phyloP scores from a whole-genome alignment of 1,140 invertebrate species.

The Pygmarrhopalites habei region DNA sequence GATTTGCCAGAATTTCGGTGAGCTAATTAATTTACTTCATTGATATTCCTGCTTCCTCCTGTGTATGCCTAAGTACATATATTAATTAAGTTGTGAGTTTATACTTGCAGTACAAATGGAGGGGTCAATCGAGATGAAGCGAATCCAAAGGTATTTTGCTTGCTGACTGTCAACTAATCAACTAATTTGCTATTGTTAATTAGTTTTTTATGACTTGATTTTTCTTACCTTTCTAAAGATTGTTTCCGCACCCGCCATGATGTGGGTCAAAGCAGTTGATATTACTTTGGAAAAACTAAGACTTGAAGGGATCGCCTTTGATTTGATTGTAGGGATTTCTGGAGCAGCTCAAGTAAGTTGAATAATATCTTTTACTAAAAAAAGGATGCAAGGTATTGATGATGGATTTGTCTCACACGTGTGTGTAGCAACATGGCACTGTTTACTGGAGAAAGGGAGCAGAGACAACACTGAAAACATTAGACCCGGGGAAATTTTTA shows the following conservation, averaged over 20 bases:
- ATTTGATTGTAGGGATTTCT: slow-evolving; percentile 70
- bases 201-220: too few relatives aligned
- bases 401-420: neutral
- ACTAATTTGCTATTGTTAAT: too few relatives aligned
- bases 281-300: slow-evolving; percentile 78
- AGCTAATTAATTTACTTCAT: slow-evolving; percentile 35
- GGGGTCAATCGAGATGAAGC: slow-evolving; percentile 61
- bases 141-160: too few relatives aligned
- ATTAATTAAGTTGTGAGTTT: neutral
- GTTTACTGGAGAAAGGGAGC: slow-evolving; percentile 84
- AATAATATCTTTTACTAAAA: too few relatives aligned
- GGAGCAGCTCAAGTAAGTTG: slow-evolving; percentile 73
- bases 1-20: slow-evolving; percentile 86
- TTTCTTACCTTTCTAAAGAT: too few relatives aligned
- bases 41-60: too few relatives aligned
- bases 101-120: slow-evolving; percentile 59
- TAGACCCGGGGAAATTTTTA: slow-evolving; percentile 68
- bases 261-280: slow-evolving; percentile 94
- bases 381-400: too few relatives aligned
- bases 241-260: slow-evolving; percentile 73
- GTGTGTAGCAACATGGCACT: slow-evolving; percentile 85
- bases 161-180: too few relatives aligned
- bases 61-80: too few relatives aligned
- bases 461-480: slow-evolving; percentile 53
- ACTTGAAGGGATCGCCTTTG: slow-evolving; percentile 68